Evolutionary conservation across 2,888 invertebrate genomes (phyloP).

Genomic region (Eremobia ochroleuca): DNA sequence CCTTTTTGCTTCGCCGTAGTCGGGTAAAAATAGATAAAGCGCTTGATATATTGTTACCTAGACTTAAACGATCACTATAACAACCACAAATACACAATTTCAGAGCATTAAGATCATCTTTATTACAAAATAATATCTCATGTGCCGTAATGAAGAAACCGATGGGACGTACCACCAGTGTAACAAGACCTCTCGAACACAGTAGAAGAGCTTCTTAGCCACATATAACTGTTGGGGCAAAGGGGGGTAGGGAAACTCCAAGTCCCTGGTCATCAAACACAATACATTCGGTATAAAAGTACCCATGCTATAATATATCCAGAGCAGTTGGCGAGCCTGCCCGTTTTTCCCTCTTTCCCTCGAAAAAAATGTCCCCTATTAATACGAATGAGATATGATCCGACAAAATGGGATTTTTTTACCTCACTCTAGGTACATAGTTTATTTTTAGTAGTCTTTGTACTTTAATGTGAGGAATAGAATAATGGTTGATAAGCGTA

Average conservation of each 20-base stretch:
- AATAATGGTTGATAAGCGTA: conserved; percentile 3
- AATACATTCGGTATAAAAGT: conserved; percentile 75
- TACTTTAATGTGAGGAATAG: conserved; percentile 5
- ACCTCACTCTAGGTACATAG: conserved; percentile 52
- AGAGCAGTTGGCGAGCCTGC: conserved; percentile 67
- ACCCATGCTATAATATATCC: conserved; percentile 71
- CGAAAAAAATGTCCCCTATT: conserved; percentile 78
- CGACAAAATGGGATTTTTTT: conserved; percentile 68
- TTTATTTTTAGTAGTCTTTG: conserved; percentile 57
- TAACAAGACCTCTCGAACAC: conserved; percentile 26
- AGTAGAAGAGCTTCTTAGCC: conserved; percentile 13
- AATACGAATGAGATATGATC: conserved; percentile 77
- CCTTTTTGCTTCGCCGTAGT: too few relatives aligned
- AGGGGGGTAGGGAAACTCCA: conserved; percentile 46
- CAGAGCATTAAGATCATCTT: conserved; percentile 65
- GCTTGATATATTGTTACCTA: not conserved
- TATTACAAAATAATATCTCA: conserved; percentile 64
- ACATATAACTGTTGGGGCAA: not conserved
- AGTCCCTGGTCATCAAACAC: conserved; percentile 69
- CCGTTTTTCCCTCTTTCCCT: conserved; percentile 68
- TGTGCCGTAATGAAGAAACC: conserved; percentile 73
- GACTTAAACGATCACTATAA: conserved; percentile 1
- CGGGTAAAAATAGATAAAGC: not conserved
- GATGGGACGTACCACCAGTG: conserved; percentile 51
- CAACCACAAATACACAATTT: conserved; percentile 26